Base-by-base conservation (phyloP, 1,140 invertebrate genomes). In the Helicoverpa zea region DNA sequence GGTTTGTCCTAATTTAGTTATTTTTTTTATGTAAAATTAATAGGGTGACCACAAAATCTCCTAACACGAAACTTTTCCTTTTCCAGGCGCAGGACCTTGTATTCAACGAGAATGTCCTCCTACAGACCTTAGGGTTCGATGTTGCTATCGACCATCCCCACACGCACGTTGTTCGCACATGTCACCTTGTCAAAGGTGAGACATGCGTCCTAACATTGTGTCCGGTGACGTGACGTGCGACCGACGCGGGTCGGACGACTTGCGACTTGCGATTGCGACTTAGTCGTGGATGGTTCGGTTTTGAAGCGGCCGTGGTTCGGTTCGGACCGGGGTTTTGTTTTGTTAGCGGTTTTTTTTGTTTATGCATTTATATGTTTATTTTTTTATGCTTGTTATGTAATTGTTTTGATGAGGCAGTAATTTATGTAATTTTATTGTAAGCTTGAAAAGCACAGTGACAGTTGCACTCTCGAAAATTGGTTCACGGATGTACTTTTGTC, bases 111-210 rank as follows among this genome's bases (percentile, higher is more conserved):
- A 99, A 99, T 94, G 98, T 99, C 61, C 95, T 99, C 61, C 96
- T 99, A 75, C 98, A 99, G 96, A 99, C 98, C 2, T 96, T 99
- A 87, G 99, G 99, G 79, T 99, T 99, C 96, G 98, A 99, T 96
- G 97, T 99, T 35, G 98, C 97, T 77, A 99, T 94, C 88, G 98
- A 99, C 95, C 99, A 99, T 96, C 99, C 99, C 7, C 99, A 99
- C 91, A 99, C 98, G 29, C 98, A 98, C 95, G 98, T 99, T 82
- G 98, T 99, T 79, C 97, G 97, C 89, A 99, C 98, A 98, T 94
- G 98, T 96, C 98, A 99, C 94, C 96, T 99, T 90, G 98, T 99
- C 68, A 97, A 98, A 98, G 98, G 98, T 98, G 96, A 95, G 93
- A 82, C 86, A 86, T 79, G 86, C 83, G 87, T 85, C 82, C 82